phyloP scores from a whole-genome alignment of 2,113 vertebrate species.

The Cyprinodon brontotheroides region DNA sequence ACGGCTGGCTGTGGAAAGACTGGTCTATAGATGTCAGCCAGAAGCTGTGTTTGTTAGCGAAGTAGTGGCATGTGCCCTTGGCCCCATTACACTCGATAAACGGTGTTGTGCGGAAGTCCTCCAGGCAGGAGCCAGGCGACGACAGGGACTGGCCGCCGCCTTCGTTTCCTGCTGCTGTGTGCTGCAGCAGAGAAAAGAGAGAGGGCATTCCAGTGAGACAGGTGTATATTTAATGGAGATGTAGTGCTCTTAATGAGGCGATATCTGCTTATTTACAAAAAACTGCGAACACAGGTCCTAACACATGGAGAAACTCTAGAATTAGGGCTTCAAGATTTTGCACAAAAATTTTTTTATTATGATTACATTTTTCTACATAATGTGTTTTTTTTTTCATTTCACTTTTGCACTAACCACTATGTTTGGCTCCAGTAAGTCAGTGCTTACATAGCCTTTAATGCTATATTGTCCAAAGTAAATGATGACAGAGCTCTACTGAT shows the following conservation, averaged over 20 bases:
- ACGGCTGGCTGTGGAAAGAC: slow-evolving; percentile 84
- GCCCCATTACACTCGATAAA: slow-evolving; percentile 97
- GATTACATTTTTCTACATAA: no score
- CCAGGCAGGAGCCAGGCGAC: slow-evolving; percentile 95
- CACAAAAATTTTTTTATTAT: no score
- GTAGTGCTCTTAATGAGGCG: no score
- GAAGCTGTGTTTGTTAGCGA: slow-evolving; percentile 96
- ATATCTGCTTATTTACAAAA: background rate
- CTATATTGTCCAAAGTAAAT: no score
- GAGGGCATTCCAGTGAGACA: background rate
- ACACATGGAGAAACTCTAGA: background rate
- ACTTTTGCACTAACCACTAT: no score
- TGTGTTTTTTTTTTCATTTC: no score
- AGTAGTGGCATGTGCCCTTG: slow-evolving; percentile 96
- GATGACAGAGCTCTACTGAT: no score
- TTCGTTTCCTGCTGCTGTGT: slow-evolving; percentile 93
- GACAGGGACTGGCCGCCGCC: slow-evolving; percentile 95
- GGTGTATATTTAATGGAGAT: background rate
- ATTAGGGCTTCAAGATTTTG: no score
- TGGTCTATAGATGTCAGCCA: slow-evolving; percentile 91
- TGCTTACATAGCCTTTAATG: no score
- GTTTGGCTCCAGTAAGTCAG: no score
- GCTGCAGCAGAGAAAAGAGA: slow-evolving; percentile 77
- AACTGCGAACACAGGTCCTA: background rate
- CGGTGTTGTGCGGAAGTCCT: slow-evolving; percentile 95